Base-by-base conservation (phyloP, 2,113 vertebrate genomes). In the mouse (Mus musculus) region DNA sequence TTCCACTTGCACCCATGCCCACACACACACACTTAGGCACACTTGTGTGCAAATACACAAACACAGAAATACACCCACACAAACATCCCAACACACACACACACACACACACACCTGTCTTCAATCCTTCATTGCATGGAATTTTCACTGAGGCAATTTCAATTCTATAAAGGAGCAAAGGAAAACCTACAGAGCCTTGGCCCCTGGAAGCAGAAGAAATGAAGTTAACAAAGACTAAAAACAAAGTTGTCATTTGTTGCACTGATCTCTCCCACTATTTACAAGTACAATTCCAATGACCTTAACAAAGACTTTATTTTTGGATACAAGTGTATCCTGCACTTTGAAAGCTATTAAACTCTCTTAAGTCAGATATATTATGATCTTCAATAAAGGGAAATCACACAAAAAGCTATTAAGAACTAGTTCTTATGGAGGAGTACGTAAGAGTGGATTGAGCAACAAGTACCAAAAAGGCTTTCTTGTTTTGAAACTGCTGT, bases 301-400 rank as follows among this genome's bases (percentile, higher is more conserved):
- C 72, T 94, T 75, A 17, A 59, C 67, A 61, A 73, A 56, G 13
- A 87, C n/a, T 94, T 92, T 91, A n/a, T 90, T 88, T 56, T 75
- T 92, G 54, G 20, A 95, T 85, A 73, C 19, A 96, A 88, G 26
- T 69, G 2, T 63, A 73, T 10, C 46, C 30, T 73, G 11, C 63
- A 88, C 77, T 96, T 93, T 90, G 65, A 94, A 94, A 90, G 28
- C 30, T 61, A 78, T 92, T 67, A 78, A 75, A 93, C 9, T 90
- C 76, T 77, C 82, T 81, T 81, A 22, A 77, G 22, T 91, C 91
- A 56, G 49, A 72, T 89, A 93, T 49, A 63, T 33, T 95, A 46
- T 28, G 8, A 54, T 26, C 24, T 85, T 90, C 95, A 91, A 49
- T 36, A 54, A 94, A 93, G 67, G 24, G 42, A 92, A 92, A 73